A percentile compares a stretch with the other conserved stretches of the same genome.
Conservation (phyloP, 2,888 invertebrate species). For the Hybos culiciformis region DNA sequence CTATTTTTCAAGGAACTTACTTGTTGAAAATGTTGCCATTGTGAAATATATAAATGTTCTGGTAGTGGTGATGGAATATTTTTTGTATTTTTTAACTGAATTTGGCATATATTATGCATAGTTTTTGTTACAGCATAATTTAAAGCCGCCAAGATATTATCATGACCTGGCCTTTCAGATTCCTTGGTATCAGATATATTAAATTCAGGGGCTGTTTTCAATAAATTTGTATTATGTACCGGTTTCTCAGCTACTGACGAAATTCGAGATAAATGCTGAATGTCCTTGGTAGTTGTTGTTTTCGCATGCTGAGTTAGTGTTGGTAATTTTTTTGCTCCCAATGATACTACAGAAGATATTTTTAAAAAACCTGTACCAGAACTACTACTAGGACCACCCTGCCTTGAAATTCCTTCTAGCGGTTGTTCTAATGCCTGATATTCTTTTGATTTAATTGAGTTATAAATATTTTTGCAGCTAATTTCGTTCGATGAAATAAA, state of each 20-base stretch:
- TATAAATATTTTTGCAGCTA: not conserved
- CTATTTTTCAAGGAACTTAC: too few species aligned
- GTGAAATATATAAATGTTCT: constrained; percentile 12
- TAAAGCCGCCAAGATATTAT: constrained; percentile 4
- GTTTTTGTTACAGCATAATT: constrained; percentile 12
- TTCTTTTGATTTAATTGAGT: not conserved
- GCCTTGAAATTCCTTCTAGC: not conserved
- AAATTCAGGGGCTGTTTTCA: not conserved
- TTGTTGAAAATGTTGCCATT: constrained; percentile 7
- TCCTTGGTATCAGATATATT: not conserved
- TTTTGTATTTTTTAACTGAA: constrained; percentile 27
- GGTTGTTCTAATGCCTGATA: not conserved
- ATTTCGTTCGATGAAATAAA: too few species aligned
- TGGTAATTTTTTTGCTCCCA: not conserved
- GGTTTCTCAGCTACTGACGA: constrained; percentile 17
- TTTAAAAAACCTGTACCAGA: not conserved
- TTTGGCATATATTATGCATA: constrained; percentile 17
- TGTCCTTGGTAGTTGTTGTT: constrained; percentile 3
- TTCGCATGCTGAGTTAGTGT: too few species aligned
- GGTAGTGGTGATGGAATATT: constrained; percentile 24
- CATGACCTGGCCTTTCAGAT: constrained; percentile 1
- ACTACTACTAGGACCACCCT: too few species aligned
- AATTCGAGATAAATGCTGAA: constrained; percentile 21
- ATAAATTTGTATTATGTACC: not conserved
- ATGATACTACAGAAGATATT: not conserved